phyloP scores from a whole-genome alignment of 2,113 vertebrate genomes.

The Malurus elegans region DNA sequence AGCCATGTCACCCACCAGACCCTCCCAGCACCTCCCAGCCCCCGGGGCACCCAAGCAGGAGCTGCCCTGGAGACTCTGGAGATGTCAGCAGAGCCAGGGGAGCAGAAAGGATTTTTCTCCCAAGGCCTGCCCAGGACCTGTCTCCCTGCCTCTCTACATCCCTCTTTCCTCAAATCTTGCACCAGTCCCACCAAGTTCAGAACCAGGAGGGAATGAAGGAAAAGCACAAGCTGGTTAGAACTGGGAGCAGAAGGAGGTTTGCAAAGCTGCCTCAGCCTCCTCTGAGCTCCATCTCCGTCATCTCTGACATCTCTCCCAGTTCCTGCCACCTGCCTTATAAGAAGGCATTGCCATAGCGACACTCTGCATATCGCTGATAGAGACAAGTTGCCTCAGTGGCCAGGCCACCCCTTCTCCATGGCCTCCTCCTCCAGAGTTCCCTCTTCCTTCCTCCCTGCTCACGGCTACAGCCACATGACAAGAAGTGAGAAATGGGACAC shows the following conservation, averaged over 20 bases:
- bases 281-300: neutral
- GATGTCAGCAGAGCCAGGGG: neutral
- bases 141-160: neutral
- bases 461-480: neutral
- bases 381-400: neutral
- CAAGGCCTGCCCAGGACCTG: neutral
- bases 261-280: constrained; percentile 47
- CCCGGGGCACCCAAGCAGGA: accelerated
- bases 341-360: constrained; percentile 69
- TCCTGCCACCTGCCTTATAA: constrained; percentile 68
- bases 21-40: neutral
- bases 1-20: neutral
- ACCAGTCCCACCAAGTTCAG: neutral
- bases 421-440: neutral
- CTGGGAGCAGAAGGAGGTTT: neutral
- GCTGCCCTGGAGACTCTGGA: neutral
- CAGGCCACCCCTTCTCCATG: neutral
- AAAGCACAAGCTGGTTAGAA: neutral
- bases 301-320: neutral
- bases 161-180: neutral
- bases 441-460: neutral
- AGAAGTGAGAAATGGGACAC: neutral
- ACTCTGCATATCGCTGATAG: constrained; percentile 56
- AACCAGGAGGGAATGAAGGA: neutral
- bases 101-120: neutral